Conservation (phyloP, 2,888 invertebrate genomes). For the Orchesella flavescens region DNA sequence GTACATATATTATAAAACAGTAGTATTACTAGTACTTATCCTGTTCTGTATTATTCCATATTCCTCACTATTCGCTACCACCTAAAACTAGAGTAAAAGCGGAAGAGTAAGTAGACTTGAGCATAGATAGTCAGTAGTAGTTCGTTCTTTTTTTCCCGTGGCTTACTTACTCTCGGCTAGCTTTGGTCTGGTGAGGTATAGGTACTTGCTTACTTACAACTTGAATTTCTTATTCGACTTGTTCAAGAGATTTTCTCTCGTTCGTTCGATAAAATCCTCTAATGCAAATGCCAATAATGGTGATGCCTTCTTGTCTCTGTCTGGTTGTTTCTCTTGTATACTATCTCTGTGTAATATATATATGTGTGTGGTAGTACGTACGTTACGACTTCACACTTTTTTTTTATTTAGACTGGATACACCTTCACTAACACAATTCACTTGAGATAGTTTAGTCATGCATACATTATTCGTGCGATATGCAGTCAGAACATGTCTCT, state of each 20-base stretch:
- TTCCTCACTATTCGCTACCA: neutral
- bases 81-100: neutral
- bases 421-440: neutral
- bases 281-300: conserved; percentile 51
- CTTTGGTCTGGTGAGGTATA: neutral
- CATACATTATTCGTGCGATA: neutral
- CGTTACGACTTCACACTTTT: conserved; percentile 20
- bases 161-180: conserved; percentile 3
- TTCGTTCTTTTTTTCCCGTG: neutral
- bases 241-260: conserved; percentile 11
- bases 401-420: conserved; percentile 18
- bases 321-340: neutral
- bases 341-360: neutral
- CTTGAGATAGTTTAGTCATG: neutral
- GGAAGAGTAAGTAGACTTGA: neutral
- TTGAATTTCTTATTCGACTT: neutral
- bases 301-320: conserved; percentile 24
- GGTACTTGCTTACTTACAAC: neutral
- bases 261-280: conserved; percentile 48
- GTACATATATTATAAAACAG: too few species aligned
- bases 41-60: neutral
- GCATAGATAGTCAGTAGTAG: neutral
- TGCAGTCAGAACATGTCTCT: neutral
- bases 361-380: too few species aligned
- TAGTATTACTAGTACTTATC: too few species aligned